Base-by-base conservation (phyloP, 2,797 vertebrate species). In the Loris lydekkerianus region DNA sequence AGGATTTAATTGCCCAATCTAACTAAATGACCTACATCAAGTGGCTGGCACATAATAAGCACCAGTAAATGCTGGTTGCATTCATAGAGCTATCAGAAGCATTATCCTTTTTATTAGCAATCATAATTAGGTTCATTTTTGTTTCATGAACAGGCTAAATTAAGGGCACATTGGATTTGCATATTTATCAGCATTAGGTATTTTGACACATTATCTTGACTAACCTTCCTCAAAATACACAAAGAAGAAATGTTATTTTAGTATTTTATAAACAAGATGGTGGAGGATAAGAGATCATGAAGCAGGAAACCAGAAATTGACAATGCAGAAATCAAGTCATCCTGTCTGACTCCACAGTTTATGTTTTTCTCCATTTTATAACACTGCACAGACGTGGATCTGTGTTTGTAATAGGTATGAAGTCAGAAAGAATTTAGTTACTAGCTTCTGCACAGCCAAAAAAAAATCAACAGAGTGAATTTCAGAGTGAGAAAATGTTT, bases 91-190 rank as follows among this genome's bases (percentile, higher is more conserved):
- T 72, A 53, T 72, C 63, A 10, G 34, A 34, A 82, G 31, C 14
- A 46, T 86, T 93, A 31, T 81, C 29, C 14, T 63, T 92, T 69
- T 83, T 53, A 67, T 91, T 86, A 43, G 8, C 78, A 58, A 78
- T 73, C 8, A 73, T 80, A 61, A 89, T 78, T 86, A 84, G 76
- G 37, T 46, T 89, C 87, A 86, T 94, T 90, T 94, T 94, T 87
- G 70, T 29, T 72, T 96, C 65, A 83, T 0, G 4, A 73, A 72
- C 15, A 56, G 8, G 82, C 1, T 18, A 75, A 76, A 53, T 7
- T 43, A 86, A 49, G 43, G 58, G 43, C 73, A 89, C 34, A 58
- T 13, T 70, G 29, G 7, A 77, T 86, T 67, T 25, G 31, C 43
- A 72, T 77, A 72, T 77, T 81, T 82, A 90, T 78, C 27, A 72